phyloP scores from a whole-genome alignment of 2,888 invertebrate genomes.

The Melanostoma mellinum region DNA sequence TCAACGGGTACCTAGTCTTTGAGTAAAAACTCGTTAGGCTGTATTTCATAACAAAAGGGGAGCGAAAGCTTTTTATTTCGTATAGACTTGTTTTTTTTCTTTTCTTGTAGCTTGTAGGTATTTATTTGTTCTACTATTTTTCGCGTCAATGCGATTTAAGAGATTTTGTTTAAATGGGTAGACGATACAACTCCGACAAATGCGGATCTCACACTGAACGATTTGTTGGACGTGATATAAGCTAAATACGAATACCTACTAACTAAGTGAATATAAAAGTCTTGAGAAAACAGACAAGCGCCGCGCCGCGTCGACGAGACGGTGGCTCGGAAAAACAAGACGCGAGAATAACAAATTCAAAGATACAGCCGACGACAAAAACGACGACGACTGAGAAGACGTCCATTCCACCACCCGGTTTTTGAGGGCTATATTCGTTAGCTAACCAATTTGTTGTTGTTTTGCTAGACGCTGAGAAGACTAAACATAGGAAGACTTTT shows the following conservation, averaged over 20 bases:
- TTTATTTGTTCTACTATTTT: constrained; percentile 35
- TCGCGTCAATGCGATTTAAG: constrained; percentile 38
- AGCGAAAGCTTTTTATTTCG: constrained; percentile 48
- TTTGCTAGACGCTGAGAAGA: background rate
- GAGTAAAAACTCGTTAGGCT: constrained; percentile 62
- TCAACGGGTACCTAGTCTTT: constrained; percentile 47
- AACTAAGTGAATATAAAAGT: constrained; percentile 25
- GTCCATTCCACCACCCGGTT: constrained; percentile 23
- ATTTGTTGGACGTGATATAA: constrained; percentile 54
- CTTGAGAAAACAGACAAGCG: constrained; percentile 37
- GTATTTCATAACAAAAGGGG: constrained; percentile 65
- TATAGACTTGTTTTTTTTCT: constrained; percentile 33
- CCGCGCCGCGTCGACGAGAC: constrained; percentile 3
- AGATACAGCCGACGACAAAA: constrained; percentile 12
- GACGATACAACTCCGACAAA: constrained; percentile 76
- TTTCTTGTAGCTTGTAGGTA: constrained; percentile 24
- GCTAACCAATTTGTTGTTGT: constrained; percentile 6
- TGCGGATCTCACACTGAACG: constrained; percentile 78
- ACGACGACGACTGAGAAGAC: background rate
- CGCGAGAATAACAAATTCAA: constrained; percentile 5
- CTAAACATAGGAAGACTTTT: background rate
- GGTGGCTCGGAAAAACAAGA: constrained; percentile 33
- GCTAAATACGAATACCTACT: constrained; percentile 62
- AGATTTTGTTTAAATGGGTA: constrained; percentile 13
- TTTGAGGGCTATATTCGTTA: constrained; percentile 36